Conservation (phyloP, 2,797 vertebrate genomes). For the Syndactyla subalaris region DNA sequence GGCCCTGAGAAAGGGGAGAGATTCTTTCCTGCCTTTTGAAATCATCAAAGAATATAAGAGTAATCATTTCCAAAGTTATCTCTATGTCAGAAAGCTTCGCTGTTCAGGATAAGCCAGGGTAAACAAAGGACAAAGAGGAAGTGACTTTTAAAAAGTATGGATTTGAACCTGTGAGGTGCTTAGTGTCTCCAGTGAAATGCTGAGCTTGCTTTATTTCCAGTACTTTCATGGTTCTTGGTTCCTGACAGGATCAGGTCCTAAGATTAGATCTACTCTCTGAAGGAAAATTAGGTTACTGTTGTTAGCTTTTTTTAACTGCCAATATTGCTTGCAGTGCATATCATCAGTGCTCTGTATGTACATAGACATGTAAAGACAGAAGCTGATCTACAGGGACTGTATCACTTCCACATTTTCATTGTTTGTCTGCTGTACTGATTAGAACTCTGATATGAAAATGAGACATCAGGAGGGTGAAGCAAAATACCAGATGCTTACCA, state of each 20-base stretch:
- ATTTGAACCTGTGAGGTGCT: constrained; percentile 44
- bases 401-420: constrained; percentile 4
- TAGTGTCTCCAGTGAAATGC: constrained; percentile 12
- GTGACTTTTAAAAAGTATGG: constrained; percentile 44
- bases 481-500: background rate
- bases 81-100: constrained; percentile 30
- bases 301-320: background rate
- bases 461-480: background rate
- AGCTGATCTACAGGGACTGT: background rate
- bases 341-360: background rate
- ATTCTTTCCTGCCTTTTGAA: constrained; percentile 71
- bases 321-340: background rate
- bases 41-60: constrained; percentile 59
- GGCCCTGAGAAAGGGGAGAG: constrained; percentile 51
- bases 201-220: constrained; percentile 22
- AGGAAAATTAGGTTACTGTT: constrained; percentile 21
- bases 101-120: constrained; percentile 65
- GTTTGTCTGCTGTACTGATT: constrained; percentile 9
- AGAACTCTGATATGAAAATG: constrained; percentile 26
- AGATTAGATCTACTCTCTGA: constrained; percentile 1
- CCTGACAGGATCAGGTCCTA: background rate
- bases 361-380: background rate
- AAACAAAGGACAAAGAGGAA: constrained; percentile 67
- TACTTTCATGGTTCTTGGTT: background rate
- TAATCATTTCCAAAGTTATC: constrained; percentile 63